Evolutionary conservation across 2,113 vertebrate genomes (phyloP).

Genomic region (Aythya baeri): DNA sequence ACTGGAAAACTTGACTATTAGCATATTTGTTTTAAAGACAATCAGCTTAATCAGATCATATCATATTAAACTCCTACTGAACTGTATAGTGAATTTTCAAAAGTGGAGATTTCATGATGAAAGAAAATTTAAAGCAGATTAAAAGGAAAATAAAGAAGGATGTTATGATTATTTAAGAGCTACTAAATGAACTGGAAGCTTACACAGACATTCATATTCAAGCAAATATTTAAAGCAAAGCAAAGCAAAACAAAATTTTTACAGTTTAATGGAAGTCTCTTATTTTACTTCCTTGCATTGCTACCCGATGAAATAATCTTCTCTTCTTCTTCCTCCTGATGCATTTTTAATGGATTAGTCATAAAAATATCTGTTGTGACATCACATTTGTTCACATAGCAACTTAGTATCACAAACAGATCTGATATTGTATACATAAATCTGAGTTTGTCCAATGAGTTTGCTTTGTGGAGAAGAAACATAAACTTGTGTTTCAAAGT

Average conservation of each 20-base stretch:
- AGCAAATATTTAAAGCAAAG: conserved; percentile 39
- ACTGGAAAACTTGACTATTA: conserved; percentile 6
- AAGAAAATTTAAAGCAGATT: conserved; percentile 5
- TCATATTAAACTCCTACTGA: background rate
- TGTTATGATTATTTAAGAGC: conserved; percentile 7
- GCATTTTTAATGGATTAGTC: conserved; percentile 70
- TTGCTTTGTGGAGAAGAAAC: conserved; percentile 52
- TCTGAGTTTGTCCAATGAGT: conserved; percentile 57
- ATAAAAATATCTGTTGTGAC: conserved; percentile 67
- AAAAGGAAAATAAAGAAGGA: conserved; percentile 11
- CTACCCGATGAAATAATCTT: conserved; percentile 4
- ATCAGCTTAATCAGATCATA: conserved; percentile 11
- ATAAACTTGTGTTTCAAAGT: conserved; percentile 31
- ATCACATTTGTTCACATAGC: conserved; percentile 72
- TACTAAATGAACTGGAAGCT: conserved; percentile 30
- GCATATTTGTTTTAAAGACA: conserved; percentile 31
- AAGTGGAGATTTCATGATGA: background rate
- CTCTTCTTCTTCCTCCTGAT: conserved; percentile 58
- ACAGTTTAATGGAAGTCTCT: background rate
- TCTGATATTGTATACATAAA: conserved; percentile 45
- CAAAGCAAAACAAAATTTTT: conserved; percentile 10
- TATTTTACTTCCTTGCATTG: conserved; percentile 43
- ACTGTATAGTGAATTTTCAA: background rate
- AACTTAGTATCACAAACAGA: conserved; percentile 63
- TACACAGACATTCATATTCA: background rate